Conservation (phyloP, 2,797 vertebrate genomes). For the Nyctalus aviator region DNA sequence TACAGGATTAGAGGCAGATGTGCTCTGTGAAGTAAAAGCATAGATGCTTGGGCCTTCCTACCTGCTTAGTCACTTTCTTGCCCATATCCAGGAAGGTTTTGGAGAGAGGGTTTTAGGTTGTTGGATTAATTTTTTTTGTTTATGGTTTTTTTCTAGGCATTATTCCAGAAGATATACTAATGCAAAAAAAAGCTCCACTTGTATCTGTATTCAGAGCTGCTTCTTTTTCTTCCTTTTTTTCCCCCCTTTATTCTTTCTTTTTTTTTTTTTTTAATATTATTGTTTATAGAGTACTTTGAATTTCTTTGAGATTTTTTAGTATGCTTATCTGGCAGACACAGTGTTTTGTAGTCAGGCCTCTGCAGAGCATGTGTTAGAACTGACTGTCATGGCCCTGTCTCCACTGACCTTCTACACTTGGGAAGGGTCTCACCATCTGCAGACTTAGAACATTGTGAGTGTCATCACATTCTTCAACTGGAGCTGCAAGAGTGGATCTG, state of each 20-base stretch:
- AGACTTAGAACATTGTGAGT: not conserved
- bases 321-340: not conserved
- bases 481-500: not conserved
- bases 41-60: not conserved
- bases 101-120: not conserved
- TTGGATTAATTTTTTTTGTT: not conserved
- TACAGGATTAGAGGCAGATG: not conserved
- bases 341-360: not conserved
- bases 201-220: not conserved
- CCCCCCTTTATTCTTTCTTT: not conserved
- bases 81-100: not conserved
- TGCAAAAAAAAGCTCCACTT: not conserved
- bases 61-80: conserved; percentile 27
- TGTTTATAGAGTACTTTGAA: conserved; percentile 10
- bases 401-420: not conserved
- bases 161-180: conserved; percentile 24
- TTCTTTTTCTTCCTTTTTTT: not conserved
- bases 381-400: not conserved
- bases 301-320: conserved; percentile 24
- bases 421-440: not conserved
- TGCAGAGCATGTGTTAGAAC: not conserved
- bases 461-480: not conserved
- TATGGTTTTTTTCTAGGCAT: not conserved
- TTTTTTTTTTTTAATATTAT: not conserved
- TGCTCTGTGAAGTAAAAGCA: not conserved